Conservation (phyloP, 2,888 invertebrate species). For the Uropetala carovei region DNA sequence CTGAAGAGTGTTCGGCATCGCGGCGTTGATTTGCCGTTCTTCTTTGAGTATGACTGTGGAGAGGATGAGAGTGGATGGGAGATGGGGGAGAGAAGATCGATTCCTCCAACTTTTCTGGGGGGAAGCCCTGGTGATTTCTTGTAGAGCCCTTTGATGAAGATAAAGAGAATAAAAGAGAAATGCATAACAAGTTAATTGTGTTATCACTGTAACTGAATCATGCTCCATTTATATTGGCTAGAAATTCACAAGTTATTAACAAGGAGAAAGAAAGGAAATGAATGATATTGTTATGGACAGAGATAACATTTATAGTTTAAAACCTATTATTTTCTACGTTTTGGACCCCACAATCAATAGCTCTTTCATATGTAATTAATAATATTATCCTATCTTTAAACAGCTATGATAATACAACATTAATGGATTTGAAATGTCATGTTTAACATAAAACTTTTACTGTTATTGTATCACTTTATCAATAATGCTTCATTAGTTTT, state of each 20-base stretch:
- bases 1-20: constrained; percentile 44
- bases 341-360: not conserved
- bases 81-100: constrained; percentile 59
- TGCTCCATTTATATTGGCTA: not conserved
- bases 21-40: constrained; percentile 65
- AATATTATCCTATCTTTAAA: not conserved
- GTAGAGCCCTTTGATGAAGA: not conserved
- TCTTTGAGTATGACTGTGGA: constrained; percentile 53
- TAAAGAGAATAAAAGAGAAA: not conserved
- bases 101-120: constrained; percentile 63
- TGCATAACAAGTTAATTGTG: too few species aligned
- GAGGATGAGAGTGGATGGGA: constrained; percentile 54
- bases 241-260: not conserved
- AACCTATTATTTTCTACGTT: too few species aligned
- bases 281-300: too few species aligned
- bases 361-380: not conserved
- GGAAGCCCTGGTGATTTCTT: constrained; percentile 65
- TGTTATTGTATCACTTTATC: too few species aligned
- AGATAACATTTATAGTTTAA: too few species aligned
- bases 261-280: not conserved
- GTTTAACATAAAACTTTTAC: too few species aligned
- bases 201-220: too few species aligned
- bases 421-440: too few species aligned
- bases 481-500: too few species aligned
- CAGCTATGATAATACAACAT: too few species aligned